Evolutionary conservation across 2,797 vertebrate genomes (phyloP), one percentile per base, ranked within the genome.

Genomic region (Sebastes minor): DNA sequence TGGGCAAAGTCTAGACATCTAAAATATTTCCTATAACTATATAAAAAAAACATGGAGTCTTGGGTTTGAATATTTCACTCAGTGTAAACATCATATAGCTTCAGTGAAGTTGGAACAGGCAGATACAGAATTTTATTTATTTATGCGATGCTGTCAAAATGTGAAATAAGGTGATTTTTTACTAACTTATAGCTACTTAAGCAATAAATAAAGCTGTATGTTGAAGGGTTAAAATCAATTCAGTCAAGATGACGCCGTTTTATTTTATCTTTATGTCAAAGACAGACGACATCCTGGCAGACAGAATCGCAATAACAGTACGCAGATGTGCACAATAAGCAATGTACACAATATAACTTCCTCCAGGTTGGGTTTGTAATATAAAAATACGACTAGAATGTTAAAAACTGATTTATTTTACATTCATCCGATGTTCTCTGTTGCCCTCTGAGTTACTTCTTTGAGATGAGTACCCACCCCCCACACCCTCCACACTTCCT

Each of bases 361-460:
- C 9, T 57, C 49, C 20, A n/a, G 16, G 53, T 64, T 27, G 18
- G 3, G 22, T 27, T 74, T 78, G 10, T 46, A 55, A 64, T 4
- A 14, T n/a, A 80, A 75, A 76, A 73, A 27, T 28, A 20, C 22
- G 57, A 35, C 46, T 64, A 22, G 3, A 53, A 22, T 46, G 59
- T 25, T 62, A n/a, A 68, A 55, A 76, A 28, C 5, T n/a, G 35
- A 53, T 61, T 35, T 20, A 63, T 87, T 77, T 82, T 71, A 25
- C 55, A 86, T 83, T 84, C 70, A 70, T 81, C 32, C 32, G 9
- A 46, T 78, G 79, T 83, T 83, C 30, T 28, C 62, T n/a, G n/a
- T 78, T 91, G 80, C 86, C 90, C 89, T 92, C 82, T 60, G 78
- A 89, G 86, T 90, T 86, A 91, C 89, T 90, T 90, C 78, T 78